Percentiles rank a stretch among this genome's conserved stretches.
Conservation (phyloP, 2,888 invertebrate species). For the Desoria tigrina region DNA sequence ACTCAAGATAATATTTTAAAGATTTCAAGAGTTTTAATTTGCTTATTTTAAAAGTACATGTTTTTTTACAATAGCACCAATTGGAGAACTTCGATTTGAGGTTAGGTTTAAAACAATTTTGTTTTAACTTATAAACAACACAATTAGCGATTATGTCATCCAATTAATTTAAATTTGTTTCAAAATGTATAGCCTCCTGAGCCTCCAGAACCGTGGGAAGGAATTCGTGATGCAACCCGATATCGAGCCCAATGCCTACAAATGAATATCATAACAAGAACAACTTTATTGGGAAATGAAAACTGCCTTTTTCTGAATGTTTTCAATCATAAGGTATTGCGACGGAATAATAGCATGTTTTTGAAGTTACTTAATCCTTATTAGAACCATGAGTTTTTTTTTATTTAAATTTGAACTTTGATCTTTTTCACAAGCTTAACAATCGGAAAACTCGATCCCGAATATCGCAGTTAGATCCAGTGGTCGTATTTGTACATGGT, state of each 20-base stretch:
- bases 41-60: no score
- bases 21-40: neutral
- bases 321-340: constrained; percentile 15
- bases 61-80: constrained; percentile 23
- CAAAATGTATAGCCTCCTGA: constrained; percentile 35
- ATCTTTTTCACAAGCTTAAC: neutral
- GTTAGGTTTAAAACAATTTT: constrained; percentile 11
- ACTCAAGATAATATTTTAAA: neutral
- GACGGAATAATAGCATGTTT: no score
- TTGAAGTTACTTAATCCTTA: neutral
- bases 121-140: neutral
- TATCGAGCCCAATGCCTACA: constrained; percentile 42
- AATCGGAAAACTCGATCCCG: no score
- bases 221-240: constrained; percentile 38
- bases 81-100: constrained; percentile 37
- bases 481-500: constrained; percentile 42
- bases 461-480: constrained; percentile 24
- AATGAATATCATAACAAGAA: constrained; percentile 37
- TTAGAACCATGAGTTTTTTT: neutral
- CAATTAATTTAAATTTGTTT: no score
- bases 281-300: constrained; percentile 36
- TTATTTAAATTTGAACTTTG: neutral
- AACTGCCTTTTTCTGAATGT: constrained; percentile 38
- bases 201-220: constrained; percentile 40
- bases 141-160: no score